phyloP scores from a whole-genome alignment of 2,113 vertebrate genomes.

The Callipepla californica region DNA sequence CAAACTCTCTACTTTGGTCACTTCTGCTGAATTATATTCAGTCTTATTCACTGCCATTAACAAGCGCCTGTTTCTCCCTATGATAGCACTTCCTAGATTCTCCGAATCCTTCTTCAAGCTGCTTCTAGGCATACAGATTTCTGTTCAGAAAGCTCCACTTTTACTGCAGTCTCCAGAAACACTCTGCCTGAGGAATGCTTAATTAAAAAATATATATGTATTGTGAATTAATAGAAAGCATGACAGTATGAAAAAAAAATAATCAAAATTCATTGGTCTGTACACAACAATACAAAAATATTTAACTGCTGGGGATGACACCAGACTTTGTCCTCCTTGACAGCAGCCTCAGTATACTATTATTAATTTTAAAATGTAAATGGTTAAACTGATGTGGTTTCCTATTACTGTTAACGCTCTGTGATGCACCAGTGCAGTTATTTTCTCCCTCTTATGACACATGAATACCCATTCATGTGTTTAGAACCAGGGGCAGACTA shows the following conservation, averaged over 20 bases:
- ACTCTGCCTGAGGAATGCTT: not conserved
- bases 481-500: not conserved
- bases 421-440: not conserved
- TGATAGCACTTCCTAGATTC: not conserved
- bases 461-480: not conserved
- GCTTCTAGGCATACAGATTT: not conserved
- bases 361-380: not conserved
- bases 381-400: not conserved
- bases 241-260: not conserved
- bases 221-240: not conserved
- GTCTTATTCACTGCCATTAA: not conserved
- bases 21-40: not conserved
- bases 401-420: not conserved
- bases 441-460: conserved; percentile 17
- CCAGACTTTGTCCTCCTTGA: not conserved
- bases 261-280: not conserved
- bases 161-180: not conserved
- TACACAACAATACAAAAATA: not conserved
- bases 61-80: not conserved
- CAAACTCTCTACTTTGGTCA: not conserved
- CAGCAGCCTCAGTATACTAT: not conserved
- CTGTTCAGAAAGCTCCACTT: not conserved
- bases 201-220: not conserved
- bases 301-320: not conserved
- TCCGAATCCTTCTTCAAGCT: not conserved